Evolutionary conservation across 2,797 vertebrate species (phyloP).

Genomic region (Sebastes taczanowskii): DNA sequence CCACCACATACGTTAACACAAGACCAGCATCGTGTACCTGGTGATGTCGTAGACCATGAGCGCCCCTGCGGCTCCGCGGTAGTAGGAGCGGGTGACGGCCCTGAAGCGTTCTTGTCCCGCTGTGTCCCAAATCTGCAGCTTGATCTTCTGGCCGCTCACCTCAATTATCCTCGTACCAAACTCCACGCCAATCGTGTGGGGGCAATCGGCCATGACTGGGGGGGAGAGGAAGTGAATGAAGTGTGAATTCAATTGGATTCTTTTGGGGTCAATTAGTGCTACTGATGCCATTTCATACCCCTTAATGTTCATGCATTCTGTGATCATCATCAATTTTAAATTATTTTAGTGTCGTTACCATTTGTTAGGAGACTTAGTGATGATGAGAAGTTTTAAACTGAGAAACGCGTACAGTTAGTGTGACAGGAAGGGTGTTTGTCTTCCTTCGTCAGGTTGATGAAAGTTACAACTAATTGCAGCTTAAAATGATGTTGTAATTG

Average conservation of each 20-base stretch:
- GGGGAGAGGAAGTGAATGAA: neutral
- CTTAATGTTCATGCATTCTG: neutral
- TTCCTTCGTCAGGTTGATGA: neutral
- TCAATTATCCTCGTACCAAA: slow-evolving; percentile 99
- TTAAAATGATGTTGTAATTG: neutral
- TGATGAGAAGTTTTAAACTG: neutral
- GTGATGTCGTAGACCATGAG: slow-evolving; percentile 99
- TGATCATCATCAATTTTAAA: neutral
- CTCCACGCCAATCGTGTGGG: slow-evolving; percentile 99
- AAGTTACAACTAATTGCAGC: neutral
- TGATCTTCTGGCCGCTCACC: slow-evolving; percentile 99
- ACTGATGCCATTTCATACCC: neutral
- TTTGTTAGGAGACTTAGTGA: neutral
- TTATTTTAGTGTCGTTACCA: fast-evolving
- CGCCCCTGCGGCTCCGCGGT: slow-evolving; percentile 97
- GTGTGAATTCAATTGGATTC: neutral
- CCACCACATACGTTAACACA: neutral
- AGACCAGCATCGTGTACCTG: slow-evolving; percentile 82
- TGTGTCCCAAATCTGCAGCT: slow-evolving; percentile 99
- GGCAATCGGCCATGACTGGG: slow-evolving; percentile 99
- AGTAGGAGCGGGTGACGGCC: slow-evolving; percentile 98
- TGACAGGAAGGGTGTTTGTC: neutral
- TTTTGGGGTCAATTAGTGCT: neutral
- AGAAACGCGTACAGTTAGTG: neutral
- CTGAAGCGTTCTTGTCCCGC: slow-evolving; percentile 98